These are phyloP conservation scores for Tetramorium alpestre DNA, from an alignment of 1,140 invertebrate species.

Conservation along the genomic window DNA sequence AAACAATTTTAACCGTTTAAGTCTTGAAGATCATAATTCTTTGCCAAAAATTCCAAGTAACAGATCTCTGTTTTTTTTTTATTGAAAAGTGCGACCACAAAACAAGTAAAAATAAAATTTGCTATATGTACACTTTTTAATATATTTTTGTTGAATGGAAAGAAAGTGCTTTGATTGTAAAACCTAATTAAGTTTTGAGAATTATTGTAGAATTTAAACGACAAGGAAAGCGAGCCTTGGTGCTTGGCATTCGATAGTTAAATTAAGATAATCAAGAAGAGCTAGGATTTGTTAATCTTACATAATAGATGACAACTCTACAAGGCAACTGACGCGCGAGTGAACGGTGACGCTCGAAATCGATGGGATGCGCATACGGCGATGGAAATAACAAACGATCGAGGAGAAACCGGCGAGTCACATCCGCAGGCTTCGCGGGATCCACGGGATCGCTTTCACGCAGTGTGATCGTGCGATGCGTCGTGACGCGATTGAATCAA, in stretches of 20 bases:
- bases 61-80: too few species aligned
- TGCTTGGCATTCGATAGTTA: not conserved
- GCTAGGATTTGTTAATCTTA: not conserved
- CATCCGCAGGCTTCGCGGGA: slow-evolving; percentile 63
- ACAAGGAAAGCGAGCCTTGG: not conserved
- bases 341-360: slow-evolving; percentile 15
- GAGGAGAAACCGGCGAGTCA: slow-evolving; percentile 79
- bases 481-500: slow-evolving; percentile 63
- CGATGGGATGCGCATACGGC: slow-evolving; percentile 8
- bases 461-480: slow-evolving; percentile 69
- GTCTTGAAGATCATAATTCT: too few species aligned
- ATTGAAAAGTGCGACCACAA: too few species aligned
- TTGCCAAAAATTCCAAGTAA: too few species aligned
- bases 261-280: not conserved
- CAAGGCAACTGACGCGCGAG: not conserved
- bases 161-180: not conserved
- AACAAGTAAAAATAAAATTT: too few species aligned
- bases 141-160: too few species aligned
- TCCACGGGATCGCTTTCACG: slow-evolving; percentile 70
- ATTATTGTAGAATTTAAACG: not conserved
- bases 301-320: not conserved
- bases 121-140: too few species aligned
- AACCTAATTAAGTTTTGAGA: not conserved
- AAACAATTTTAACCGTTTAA: not conserved
- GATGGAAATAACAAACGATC: slow-evolving; percentile 78